Base-by-base conservation (phyloP, 2,888 invertebrate genomes). In the Acronicta leporina region DNA sequence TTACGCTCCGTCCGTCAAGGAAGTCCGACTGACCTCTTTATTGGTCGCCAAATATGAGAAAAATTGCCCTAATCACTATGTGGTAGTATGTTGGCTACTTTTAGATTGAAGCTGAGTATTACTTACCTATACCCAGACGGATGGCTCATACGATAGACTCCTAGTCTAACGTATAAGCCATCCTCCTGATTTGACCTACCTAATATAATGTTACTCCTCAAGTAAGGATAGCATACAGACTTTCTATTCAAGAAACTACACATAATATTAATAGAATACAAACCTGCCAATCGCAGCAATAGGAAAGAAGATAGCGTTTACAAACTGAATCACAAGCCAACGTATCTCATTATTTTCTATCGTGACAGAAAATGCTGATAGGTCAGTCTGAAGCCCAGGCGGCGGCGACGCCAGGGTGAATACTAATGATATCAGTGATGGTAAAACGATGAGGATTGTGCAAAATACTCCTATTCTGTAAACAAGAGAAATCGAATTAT, bases 251-350 rank as follows among this genome's bases (percentile, higher is more conserved):
- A 10, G 10, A 8, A 10, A 2, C 9, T n/a, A n/a, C n/a, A n/a
- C n/a, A n/a, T n/a, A n/a, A n/a, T n/a, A 4, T 11, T 38, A 38
- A 35, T 20, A 20, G 13, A 16, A 40, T 49, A 65, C 63, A 44
- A 50, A 96, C 96, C 96, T 96, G 89, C 96, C 96, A 79, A 96
- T 95, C 42, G 95, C 95, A 86, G 96, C 95, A 44, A 96, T 83
- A 20, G 96, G 96, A 83, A 96, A 96, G 56, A 95, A 89, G 7
- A 95, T 52, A 68, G 95, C 92, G 73, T 95, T 95, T 1, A 89
- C 62, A 49, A 95, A 79, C 84, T 96, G 95, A 58, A 87, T 74
- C 2, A 89, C 73, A 64, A 95, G 84, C 94, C 94, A 92, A 69
- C 73, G 79, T n/a, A 89, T 83, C 57, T 92, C 92, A 25, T 90